A percentile compares a stretch with the other conserved stretches of the same genome.
Evolutionary conservation across 1,140 invertebrate species (phyloP).

Genomic region (Euwallacea fornicatus): DNA sequence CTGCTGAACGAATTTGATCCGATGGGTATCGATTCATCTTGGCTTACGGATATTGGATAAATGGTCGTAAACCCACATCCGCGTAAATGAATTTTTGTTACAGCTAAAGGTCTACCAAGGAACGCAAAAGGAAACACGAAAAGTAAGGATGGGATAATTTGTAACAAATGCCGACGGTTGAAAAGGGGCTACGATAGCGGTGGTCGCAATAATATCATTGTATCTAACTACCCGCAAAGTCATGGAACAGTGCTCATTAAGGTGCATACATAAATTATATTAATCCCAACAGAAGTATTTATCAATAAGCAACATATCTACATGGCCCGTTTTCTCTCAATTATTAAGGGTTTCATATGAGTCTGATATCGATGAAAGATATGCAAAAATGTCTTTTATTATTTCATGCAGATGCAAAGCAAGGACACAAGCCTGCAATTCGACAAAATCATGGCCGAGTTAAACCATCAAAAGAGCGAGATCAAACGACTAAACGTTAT

Average conservation of each 20-base stretch:
- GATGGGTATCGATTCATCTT: neutral
- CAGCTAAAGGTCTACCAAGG: neutral
- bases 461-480: constrained; percentile 19
- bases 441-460: constrained; percentile 17
- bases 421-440: constrained; percentile 21
- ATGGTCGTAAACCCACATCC: neutral
- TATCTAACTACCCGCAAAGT: constrained; percentile 11
- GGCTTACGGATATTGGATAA: neutral
- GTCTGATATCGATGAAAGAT: neutral
- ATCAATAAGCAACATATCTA: too few species aligned
- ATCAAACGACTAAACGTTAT: constrained; percentile 20
- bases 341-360: too few species aligned
- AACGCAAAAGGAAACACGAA: neutral
- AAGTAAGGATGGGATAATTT: neutral
- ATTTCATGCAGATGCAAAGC: constrained; percentile 20
- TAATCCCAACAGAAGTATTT: too few species aligned
- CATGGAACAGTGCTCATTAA: constrained; percentile 15
- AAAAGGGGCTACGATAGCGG: constrained; percentile 19
- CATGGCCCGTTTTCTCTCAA: too few species aligned
- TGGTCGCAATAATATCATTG: constrained; percentile 25
- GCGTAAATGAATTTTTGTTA: neutral
- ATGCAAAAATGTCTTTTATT: neutral
- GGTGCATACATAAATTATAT: constrained; percentile 5
- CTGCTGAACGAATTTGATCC: neutral
- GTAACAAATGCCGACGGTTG: constrained; percentile 16